Conservation (phyloP, 2,113 vertebrate genomes). For the Tragelaphus scriptus region DNA sequence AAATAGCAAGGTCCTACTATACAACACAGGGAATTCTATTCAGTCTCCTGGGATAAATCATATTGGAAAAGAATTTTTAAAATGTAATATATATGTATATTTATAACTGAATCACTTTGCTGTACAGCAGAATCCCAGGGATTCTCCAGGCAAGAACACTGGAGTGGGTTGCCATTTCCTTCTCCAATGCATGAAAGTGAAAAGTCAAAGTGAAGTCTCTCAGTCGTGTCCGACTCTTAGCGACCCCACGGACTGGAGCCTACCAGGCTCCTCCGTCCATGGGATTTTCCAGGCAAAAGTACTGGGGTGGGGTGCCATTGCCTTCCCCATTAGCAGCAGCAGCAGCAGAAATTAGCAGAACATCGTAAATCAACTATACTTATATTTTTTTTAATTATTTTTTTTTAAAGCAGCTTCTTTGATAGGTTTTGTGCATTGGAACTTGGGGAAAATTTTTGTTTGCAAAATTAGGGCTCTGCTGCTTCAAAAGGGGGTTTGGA, state of each 20-base stretch:
- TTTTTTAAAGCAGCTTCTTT: not conserved
- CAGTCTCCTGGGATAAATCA: not conserved
- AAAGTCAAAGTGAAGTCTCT: no score
- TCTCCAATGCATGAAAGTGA: no score
- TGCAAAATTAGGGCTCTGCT: not conserved
- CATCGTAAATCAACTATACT: not conserved
- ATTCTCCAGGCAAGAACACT: no score
- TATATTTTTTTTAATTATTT: not conserved
- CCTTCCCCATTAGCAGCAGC: not conserved
- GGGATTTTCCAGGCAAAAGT: no score
- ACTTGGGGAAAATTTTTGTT: not conserved
- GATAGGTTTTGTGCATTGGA: not conserved
- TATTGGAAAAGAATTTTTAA: not conserved
- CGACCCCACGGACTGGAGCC: no score
- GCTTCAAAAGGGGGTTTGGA: not conserved
- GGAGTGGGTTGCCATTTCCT: no score
- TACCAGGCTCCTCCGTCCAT: no score
- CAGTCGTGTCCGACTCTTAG: no score
- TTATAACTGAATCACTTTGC: not conserved
- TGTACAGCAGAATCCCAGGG: not conserved
- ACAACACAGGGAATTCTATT: not conserved
- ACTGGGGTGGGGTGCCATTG: no score
- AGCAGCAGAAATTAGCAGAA: not conserved
- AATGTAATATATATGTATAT: not conserved
- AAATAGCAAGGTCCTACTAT: not conserved